These are phyloP conservation scores for Drosophila austrosaltans DNA, from an alignment of 2,888 invertebrate genomes.

Conservation along the genomic window DNA sequence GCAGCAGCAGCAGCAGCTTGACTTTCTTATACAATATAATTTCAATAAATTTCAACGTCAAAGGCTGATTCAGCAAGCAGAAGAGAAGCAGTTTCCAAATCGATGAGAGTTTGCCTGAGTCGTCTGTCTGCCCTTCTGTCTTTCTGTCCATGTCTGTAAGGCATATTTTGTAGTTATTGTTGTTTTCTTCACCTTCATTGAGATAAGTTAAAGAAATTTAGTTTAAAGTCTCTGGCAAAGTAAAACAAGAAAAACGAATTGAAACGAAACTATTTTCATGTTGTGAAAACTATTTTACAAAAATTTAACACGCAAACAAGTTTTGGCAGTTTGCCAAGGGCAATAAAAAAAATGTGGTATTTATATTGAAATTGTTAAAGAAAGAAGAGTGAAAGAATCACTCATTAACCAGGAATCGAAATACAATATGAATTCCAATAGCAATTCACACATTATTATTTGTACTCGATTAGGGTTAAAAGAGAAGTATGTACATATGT, in stretches of 20 bases:
- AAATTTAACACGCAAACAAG: slow-evolving; percentile 7
- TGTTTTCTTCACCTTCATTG: background rate
- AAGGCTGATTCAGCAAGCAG: slow-evolving; percentile 12
- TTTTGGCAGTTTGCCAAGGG: background rate
- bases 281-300: slow-evolving; percentile 4
- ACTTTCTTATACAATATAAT: slow-evolving; percentile 45
- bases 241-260: background rate
- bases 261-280: background rate
- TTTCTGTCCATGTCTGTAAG: background rate
- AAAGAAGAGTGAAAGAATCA: background rate
- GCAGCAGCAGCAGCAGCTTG: background rate
- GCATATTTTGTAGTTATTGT: background rate
- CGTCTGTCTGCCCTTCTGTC: background rate
- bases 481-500: too few relatives aligned
- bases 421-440: background rate
- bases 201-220: background rate
- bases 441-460: slow-evolving; percentile 1
- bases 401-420: slow-evolving; percentile 3
- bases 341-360: background rate
- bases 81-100: slow-evolving; percentile 1
- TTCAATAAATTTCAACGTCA: slow-evolving; percentile 12
- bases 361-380: background rate
- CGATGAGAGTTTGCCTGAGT: background rate
- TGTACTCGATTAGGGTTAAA: background rate
- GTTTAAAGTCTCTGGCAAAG: background rate